phyloP scores from a whole-genome alignment of 2,113 vertebrate species.

The Suncus etruscus region DNA sequence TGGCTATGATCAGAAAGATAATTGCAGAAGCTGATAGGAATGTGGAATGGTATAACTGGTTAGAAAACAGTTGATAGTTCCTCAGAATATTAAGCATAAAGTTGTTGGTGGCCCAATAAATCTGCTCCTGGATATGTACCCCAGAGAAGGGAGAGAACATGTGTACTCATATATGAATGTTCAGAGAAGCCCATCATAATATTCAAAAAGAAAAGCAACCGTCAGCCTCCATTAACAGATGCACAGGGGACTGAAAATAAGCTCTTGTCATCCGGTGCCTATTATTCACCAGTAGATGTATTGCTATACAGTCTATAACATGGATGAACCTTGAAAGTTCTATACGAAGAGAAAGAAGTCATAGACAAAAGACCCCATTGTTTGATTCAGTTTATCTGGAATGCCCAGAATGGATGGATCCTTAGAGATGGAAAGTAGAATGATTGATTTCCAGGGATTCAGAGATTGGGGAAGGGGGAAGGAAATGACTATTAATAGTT shows the following conservation, averaged over 20 bases:
- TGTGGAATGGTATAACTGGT: constrained; percentile 15
- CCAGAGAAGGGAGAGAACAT: constrained; percentile 18
- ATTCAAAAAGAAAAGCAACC: constrained; percentile 13
- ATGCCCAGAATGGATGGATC: constrained; percentile 27
- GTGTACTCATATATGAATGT: not conserved
- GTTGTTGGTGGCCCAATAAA: constrained; percentile 8
- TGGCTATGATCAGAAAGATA: not conserved
- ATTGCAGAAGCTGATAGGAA: not conserved
- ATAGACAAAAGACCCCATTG: not conserved
- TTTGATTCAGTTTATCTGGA: constrained; percentile 15
- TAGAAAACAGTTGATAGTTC: constrained; percentile 28
- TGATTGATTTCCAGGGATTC: not conserved
- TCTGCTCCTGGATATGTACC: not conserved
- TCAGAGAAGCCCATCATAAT: not conserved
- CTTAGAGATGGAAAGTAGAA: not conserved
- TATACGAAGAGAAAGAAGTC: constrained; percentile 25
- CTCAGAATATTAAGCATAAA: not conserved
- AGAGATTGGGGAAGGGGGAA: not conserved
- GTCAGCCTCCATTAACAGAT: not conserved
- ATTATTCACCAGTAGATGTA: not conserved
- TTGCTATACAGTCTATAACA: not conserved
- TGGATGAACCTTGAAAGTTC: constrained; percentile 17
- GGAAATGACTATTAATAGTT: not conserved
- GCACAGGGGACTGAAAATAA: constrained; percentile 8
- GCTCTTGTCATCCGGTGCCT: not conserved